phyloP scores from a whole-genome alignment of 2,113 vertebrate species.

The Zosterops borbonicus region DNA sequence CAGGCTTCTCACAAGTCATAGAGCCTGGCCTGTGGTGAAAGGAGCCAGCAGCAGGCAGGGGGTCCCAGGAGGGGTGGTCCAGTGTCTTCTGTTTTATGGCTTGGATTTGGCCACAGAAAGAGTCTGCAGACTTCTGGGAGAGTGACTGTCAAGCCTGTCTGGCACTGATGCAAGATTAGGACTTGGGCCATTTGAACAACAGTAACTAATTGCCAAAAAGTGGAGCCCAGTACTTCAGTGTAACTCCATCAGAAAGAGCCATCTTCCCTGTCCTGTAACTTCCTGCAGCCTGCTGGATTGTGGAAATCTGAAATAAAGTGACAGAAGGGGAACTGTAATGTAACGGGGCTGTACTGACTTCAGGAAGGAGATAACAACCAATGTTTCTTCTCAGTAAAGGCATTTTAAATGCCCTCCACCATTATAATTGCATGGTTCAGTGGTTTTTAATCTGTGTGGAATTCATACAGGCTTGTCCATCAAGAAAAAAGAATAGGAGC shows the following conservation, averaged over 20 bases:
- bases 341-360: not conserved
- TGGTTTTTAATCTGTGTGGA: conserved; percentile 24
- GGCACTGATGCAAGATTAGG: not conserved
- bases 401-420: not conserved
- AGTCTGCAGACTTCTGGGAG: not conserved
- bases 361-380: not conserved
- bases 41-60: not conserved
- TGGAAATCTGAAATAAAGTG: not conserved
- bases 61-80: not conserved
- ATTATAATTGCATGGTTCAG: conserved; percentile 23
- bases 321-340: not conserved
- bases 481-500: not conserved
- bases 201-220: not conserved
- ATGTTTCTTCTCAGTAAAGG: not conserved
- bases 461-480: not conserved
- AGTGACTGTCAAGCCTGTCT: not conserved
- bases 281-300: not conserved
- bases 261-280: not conserved
- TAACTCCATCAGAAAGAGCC: not conserved
- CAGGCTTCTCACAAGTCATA: conserved; percentile 59
- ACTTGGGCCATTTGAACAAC: not conserved
- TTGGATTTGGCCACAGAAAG: not conserved
- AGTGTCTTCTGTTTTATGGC: not conserved
- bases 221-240: not conserved
- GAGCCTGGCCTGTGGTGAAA: not conserved